Evolutionary conservation across 2,888 invertebrate genomes (phyloP).

Genomic region (Periphyllus acericola): DNA sequence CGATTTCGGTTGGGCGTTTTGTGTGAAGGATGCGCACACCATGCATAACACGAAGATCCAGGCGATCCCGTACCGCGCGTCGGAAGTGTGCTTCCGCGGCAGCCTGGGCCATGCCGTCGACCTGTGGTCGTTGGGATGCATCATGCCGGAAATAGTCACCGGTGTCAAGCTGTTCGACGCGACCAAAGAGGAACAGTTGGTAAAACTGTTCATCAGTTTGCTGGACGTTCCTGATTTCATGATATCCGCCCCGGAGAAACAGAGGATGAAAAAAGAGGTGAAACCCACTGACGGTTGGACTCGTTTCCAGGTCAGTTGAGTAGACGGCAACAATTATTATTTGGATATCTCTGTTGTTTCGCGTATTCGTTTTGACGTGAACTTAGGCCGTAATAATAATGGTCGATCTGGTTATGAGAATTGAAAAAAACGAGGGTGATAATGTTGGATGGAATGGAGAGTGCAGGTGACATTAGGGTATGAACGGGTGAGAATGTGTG

Average conservation of each 20-base stretch:
- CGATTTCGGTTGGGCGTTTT: slow-evolving; percentile 40
- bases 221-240: not conserved
- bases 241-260: not conserved
- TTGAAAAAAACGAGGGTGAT: too few relatives aligned
- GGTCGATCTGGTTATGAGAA: too few relatives aligned
- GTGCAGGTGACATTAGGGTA: too few relatives aligned
- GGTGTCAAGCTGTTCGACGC: slow-evolving; percentile 17
- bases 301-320: not conserved
- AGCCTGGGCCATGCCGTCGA: slow-evolving; percentile 2
- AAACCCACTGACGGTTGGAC: slow-evolving; percentile 5
- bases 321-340: not conserved
- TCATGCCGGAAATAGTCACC: slow-evolving; percentile 39
- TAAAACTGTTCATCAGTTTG: not conserved
- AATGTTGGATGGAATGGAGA: too few relatives aligned
- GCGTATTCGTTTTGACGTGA: too few relatives aligned
- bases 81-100: slow-evolving; percentile 8
- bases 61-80: slow-evolving; percentile 11
- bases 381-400: too few relatives aligned
- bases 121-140: slow-evolving; percentile 41
- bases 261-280: not conserved
- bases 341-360: too few relatives aligned
- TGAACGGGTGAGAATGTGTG: too few relatives aligned
- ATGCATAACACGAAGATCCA: not conserved
- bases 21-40: not conserved
- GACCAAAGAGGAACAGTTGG: not conserved